Base-by-base conservation (phyloP, 1,140 invertebrate genomes). In the Anagrus nilaparvatae region DNA sequence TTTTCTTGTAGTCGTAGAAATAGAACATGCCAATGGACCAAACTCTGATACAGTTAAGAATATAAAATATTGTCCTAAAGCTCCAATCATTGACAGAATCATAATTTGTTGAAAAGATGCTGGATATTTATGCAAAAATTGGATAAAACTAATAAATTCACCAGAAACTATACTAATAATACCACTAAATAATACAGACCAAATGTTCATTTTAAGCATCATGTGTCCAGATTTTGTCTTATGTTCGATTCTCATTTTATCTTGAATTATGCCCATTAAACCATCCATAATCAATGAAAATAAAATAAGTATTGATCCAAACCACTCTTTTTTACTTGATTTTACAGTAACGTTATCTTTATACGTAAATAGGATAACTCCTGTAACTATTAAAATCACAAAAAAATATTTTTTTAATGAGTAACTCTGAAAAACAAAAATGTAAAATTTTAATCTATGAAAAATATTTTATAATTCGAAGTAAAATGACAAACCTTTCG, bases 1-100 rank as follows among this genome's bases (percentile, higher is more conserved):
- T 67, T 99, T 99, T 30, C 97, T 73, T 0, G 93, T 96, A 0
- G 96, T 99, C 0, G 97, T 99, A 16, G 97, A 81, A 39, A 99
- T 89, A 0, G 94, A 95, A 57, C 95, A 97, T 0, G 88, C 84
- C 16, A 99, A 65, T 2, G 97, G 95, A 5, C 96, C 95, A 67
- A 95, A 98, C 50, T 90, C 82, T 2, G 74, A 75, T 46, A 99
- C 88, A 57, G 91, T 95, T 18, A 87, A 73, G 63, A 95, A 99
- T 51, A 99, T 96, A 57, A 98, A 99, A 35, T 90, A 81, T 71
- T 99, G 95, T 29, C 96, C 96, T 4, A 96, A 51, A 28, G 91
- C 90, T 47, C 87, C 88, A 34, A 84, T 80, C 9, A 93, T 38
- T 1, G 88, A 80, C 50, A 98, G 79, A 3, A 76, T 67, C 0